phyloP scores from a whole-genome alignment of 2,797 vertebrate species.

The Xiphophorus birchmanni region DNA sequence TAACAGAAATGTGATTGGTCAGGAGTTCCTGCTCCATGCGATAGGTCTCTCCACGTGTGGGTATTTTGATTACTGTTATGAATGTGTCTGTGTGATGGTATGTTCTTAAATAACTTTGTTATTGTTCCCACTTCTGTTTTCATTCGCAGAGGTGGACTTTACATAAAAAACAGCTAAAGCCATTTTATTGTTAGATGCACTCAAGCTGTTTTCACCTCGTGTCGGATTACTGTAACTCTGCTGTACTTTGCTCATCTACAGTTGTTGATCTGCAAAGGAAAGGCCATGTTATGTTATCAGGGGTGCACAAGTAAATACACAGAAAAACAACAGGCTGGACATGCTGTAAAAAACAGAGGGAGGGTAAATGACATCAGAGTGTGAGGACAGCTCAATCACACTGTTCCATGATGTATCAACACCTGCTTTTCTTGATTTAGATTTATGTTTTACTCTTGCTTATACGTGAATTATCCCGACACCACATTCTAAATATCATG shows the following conservation, averaged over 20 bases:
- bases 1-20: conserved; percentile 82
- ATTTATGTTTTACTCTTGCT: conserved; percentile 25
- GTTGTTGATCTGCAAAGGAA: conserved; percentile 23
- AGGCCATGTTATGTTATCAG: conserved; percentile 7
- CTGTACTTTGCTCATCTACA: conserved; percentile 41
- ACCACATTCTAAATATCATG: neutral
- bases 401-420: conserved; percentile 14
- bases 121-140: conserved; percentile 60
- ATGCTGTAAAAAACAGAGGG: conserved; percentile 13
- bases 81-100: conserved; percentile 71
- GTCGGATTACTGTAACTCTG: neutral
- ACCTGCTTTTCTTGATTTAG: conserved; percentile 20
- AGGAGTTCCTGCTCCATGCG: conserved; percentile 67
- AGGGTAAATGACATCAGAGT: conserved; percentile 19
- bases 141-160: conserved; percentile 17
- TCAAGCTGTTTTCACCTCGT: conserved; percentile 19
- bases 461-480: neutral
- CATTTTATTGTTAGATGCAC: conserved; percentile 7
- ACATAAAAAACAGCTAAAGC: neutral
- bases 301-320: conserved; percentile 39
- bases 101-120: conserved; percentile 78
- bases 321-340: conserved; percentile 28
- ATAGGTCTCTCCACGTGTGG: conserved; percentile 68
- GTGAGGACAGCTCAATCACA: conserved; percentile 48
- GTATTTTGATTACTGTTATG: conserved; percentile 76